Base-by-base conservation (phyloP, 1,140 invertebrate genomes). In the Mercenaria mercenaria region DNA sequence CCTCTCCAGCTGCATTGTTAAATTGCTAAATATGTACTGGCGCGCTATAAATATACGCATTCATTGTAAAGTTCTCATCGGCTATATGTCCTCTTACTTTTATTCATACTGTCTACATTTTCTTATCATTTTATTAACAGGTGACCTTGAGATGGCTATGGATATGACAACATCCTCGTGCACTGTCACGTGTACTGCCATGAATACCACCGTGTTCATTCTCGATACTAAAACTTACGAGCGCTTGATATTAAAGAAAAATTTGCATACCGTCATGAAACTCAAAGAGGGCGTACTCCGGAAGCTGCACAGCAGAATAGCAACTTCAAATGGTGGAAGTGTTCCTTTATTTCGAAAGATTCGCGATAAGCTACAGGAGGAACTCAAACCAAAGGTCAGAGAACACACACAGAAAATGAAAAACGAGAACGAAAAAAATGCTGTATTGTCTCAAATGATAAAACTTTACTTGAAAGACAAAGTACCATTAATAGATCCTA, bases 181-280 rank as follows among this genome's bases (percentile, higher is more conserved):
- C 76, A 95, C 93, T 0, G 90, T 95, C 15, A 92, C 91, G 4
- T 94, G 93, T 88, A 94, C 92, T 6, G 92, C 94, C 37, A 79
- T 79, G 76, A 91, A 93, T 64, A 94, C 93, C 11, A 92, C 94
- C 47, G 93, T 94, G 0, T 95, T 94, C 91, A 89, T 94, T 34
- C 89, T 96, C 15, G 94, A 95, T 88, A 79, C 88, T 13, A 94
- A 95, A 90, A 95, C 95, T 79, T 95, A 94, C 81, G 95, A 96
- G 26, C 86, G 95, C 26, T 81, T 96, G 13, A 91, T 95, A 23
- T 50, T 91, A 2, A 91, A 93, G 85, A 93, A 93, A 91, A 94
- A 95, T 50, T 79, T 91, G 37, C 91, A 92, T 29, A 95, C 94
- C 1, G 82, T 93, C 4, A 90, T 84, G 0, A 91, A 87, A 47